These are phyloP conservation scores for Aphelenchoides bicaudatus DNA, from an alignment of 2,888 invertebrate genomes.

Conservation along the genomic window DNA sequence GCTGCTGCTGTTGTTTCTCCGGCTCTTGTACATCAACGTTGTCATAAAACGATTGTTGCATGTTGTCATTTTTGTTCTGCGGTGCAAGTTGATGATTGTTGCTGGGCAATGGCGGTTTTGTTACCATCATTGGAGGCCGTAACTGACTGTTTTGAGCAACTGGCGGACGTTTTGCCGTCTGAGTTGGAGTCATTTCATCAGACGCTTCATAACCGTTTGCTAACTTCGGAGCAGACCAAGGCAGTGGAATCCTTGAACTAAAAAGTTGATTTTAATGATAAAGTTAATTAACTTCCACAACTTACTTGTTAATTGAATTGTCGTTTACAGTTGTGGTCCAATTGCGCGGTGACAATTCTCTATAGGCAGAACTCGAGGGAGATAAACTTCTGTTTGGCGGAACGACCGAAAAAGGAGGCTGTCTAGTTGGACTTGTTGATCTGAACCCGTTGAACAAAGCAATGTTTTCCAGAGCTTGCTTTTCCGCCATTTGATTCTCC, in stretches of 20 bases:
- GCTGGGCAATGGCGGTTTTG: too few relatives aligned
- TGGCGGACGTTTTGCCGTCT: too few relatives aligned
- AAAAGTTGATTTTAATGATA: background rate
- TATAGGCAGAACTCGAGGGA: too few relatives aligned
- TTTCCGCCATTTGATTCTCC: background rate
- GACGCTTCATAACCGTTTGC: slow-evolving; percentile 7
- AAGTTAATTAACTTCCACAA: too few relatives aligned
- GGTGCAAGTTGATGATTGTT: background rate
- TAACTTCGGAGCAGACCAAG: background rate
- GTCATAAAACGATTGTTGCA: slow-evolving; percentile 14
- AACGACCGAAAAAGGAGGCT: background rate
- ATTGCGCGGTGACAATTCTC: too few relatives aligned
- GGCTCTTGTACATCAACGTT: slow-evolving; percentile 11
- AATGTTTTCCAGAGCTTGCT: too few relatives aligned
- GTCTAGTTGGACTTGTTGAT: too few relatives aligned
- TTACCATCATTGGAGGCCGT: background rate
- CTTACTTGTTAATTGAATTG: too few relatives aligned
- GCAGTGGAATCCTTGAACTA: background rate
- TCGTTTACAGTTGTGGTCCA: too few relatives aligned
- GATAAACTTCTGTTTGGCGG: background rate
- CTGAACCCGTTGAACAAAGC: too few relatives aligned
- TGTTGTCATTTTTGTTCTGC: background rate
- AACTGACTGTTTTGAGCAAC: background rate
- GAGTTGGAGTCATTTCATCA: background rate
- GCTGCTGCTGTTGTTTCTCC: background rate